Evolutionary conservation across 1,140 invertebrate genomes (phyloP).

Genomic region (Papilio dardanus): DNA sequence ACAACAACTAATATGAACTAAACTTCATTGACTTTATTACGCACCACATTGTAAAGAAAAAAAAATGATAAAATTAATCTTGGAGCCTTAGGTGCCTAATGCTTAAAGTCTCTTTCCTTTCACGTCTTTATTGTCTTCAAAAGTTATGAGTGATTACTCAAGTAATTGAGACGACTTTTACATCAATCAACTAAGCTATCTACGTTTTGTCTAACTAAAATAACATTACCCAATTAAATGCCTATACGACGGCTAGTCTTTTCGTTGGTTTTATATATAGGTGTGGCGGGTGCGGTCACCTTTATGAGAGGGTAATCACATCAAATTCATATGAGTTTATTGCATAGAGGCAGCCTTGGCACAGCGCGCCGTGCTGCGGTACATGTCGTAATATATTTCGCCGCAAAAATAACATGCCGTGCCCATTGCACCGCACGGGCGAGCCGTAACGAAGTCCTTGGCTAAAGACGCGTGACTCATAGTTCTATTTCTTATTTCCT

Average conservation of each 20-base stretch:
- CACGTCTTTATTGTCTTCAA: no score
- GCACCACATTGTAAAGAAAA: no score
- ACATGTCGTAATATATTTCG: constrained; percentile 44
- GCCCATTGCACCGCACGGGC: constrained; percentile 44
- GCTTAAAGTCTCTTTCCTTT: no score
- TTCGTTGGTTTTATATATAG: neutral
- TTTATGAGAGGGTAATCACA: constrained; percentile 21
- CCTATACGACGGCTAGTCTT: neutral
- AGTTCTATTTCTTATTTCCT: constrained; percentile 78
- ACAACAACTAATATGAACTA: no score
- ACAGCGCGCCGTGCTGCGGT: constrained; percentile 6
- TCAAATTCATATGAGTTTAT: constrained; percentile 26
- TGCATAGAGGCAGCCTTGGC: constrained; percentile 32
- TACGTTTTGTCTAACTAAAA: neutral
- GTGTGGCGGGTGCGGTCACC: neutral
- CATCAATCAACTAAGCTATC: no score
- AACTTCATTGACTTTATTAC: no score
- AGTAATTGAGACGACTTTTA: neutral
- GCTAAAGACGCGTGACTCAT: constrained; percentile 66
- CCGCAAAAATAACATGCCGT: constrained; percentile 53
- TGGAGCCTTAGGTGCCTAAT: no score
- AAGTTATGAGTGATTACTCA: no score
- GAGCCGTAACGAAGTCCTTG: constrained; percentile 61
- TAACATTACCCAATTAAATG: neutral
- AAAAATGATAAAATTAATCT: no score